Conservation (phyloP, 2,888 invertebrate genomes). For the Drosophila trichaetosa region DNA sequence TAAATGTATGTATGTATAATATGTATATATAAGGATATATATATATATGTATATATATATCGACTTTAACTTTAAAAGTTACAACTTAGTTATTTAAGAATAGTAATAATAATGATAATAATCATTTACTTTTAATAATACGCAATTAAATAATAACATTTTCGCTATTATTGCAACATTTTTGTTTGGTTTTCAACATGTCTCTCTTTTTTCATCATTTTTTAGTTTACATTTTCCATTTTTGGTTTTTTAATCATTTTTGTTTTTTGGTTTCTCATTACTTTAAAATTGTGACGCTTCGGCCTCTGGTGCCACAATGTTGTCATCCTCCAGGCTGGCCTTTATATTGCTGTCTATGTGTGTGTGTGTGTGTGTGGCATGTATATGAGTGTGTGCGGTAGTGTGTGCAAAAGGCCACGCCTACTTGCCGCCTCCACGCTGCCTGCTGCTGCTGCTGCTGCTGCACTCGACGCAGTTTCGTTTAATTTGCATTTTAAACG, state of each 20-base stretch:
- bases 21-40: constrained; percentile 30
- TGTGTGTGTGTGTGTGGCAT: constrained; percentile 15
- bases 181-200: constrained; percentile 34
- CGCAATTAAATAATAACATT: constrained; percentile 79
- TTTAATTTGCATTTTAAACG: constrained; percentile 81
- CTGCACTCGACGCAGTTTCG: constrained; percentile 62
- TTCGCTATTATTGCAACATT: constrained; percentile 78
- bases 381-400: constrained; percentile 4
- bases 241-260: constrained; percentile 16
- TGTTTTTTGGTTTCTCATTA: constrained; percentile 63
- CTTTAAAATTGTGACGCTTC: constrained; percentile 63
- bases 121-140: constrained; percentile 72
- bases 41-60: constrained; percentile 34
- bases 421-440: constrained; percentile 35
- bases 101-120: constrained; percentile 60
- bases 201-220: constrained; percentile 28
- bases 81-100: constrained; percentile 70
- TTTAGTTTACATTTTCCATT: constrained; percentile 21
- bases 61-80: constrained; percentile 78
- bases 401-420: constrained; percentile 49
- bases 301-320: constrained; percentile 43
- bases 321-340: constrained; percentile 59
- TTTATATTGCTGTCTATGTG: constrained; percentile 46
- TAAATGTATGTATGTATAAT: constrained; percentile 31
- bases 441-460: constrained; percentile 39